Conservation (phyloP, 2,888 invertebrate genomes). For the Mongoloraphidia duomilia region DNA sequence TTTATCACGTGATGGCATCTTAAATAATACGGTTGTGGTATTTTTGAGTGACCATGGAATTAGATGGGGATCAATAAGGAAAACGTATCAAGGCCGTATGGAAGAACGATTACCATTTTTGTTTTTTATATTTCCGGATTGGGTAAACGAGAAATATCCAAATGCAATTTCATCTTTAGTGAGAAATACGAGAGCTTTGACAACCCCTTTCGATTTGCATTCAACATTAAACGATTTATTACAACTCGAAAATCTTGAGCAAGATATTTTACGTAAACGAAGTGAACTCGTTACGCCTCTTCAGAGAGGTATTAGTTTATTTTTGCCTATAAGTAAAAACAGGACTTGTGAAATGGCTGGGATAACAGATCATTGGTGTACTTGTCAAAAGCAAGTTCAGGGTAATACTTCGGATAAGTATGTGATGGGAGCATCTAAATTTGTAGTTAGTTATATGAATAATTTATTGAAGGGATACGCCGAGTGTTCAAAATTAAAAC, state of each 20-base stretch:
- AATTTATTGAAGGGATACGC: slow-evolving; percentile 39
- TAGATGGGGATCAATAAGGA: slow-evolving; percentile 69
- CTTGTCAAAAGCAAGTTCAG: slow-evolving; percentile 56
- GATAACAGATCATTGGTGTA: slow-evolving; percentile 78
- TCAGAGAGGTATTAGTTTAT: slow-evolving; percentile 55
- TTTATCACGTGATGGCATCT: slow-evolving; percentile 34
- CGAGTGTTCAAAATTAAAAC: slow-evolving; percentile 48
- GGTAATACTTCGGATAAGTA: slow-evolving; percentile 36
- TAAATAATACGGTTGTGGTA: slow-evolving; percentile 54
- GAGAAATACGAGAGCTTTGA: slow-evolving; percentile 52
- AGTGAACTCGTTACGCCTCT: slow-evolving; percentile 26
- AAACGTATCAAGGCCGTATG: slow-evolving; percentile 71
- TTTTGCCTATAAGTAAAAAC: slow-evolving; percentile 51
- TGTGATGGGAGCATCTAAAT: slow-evolving; percentile 42
- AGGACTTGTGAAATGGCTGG: slow-evolving; percentile 65
- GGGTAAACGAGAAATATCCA: slow-evolving; percentile 49
- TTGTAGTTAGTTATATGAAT: slow-evolving; percentile 52
- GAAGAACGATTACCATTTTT: slow-evolving; percentile 81
- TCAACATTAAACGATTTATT: slow-evolving; percentile 60
- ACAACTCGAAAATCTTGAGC: slow-evolving; percentile 32
- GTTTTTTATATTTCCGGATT: slow-evolving; percentile 54
- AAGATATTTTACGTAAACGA: slow-evolving; percentile 27
- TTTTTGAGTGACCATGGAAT: slow-evolving; percentile 82
- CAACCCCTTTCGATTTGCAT: slow-evolving; percentile 73
- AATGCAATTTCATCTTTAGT: slow-evolving; percentile 47